Conservation (phyloP, 2,888 invertebrate genomes). For the Allophyes oxyacanthae region DNA sequence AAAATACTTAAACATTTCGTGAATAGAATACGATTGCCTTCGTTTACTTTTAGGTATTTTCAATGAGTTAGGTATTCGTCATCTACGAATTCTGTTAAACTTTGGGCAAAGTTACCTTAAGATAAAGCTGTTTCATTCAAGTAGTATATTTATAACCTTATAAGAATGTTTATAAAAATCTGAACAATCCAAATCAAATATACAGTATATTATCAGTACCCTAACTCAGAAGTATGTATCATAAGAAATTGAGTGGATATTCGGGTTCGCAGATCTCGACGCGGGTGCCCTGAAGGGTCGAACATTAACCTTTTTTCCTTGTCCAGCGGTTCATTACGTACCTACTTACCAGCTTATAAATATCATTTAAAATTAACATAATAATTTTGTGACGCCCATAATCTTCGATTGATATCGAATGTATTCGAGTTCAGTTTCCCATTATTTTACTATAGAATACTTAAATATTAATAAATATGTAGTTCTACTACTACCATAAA, state of each 20-base stretch:
- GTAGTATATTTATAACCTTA: too few species aligned
- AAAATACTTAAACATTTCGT: conserved; percentile 16
- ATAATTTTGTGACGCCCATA: too few species aligned
- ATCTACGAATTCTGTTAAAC: too few species aligned
- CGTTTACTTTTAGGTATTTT: conserved; percentile 5
- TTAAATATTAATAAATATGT: too few species aligned
- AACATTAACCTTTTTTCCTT: conserved; percentile 41
- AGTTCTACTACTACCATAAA: not conserved
- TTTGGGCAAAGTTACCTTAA: too few species aligned
- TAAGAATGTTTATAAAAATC: too few species aligned
- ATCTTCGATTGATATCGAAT: too few species aligned
- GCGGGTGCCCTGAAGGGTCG: conserved; percentile 41
- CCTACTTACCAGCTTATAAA: conserved; percentile 25
- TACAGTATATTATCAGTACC: not conserved
- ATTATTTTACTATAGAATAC: too few species aligned
- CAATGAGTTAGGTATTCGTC: not conserved
- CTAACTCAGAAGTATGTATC: conserved; percentile 23
- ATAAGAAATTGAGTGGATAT: conserved; percentile 25
- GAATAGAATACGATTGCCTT: conserved; percentile 4
- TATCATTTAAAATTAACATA: not conserved
- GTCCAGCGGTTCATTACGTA: conserved; percentile 13
- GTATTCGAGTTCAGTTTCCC: too few species aligned
- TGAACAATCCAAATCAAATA: too few species aligned
- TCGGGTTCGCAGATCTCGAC: conserved; percentile 1
- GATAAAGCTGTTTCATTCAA: too few species aligned